Base-by-base conservation (phyloP, 1,140 invertebrate species). In the Drosophila albomicans region DNA sequence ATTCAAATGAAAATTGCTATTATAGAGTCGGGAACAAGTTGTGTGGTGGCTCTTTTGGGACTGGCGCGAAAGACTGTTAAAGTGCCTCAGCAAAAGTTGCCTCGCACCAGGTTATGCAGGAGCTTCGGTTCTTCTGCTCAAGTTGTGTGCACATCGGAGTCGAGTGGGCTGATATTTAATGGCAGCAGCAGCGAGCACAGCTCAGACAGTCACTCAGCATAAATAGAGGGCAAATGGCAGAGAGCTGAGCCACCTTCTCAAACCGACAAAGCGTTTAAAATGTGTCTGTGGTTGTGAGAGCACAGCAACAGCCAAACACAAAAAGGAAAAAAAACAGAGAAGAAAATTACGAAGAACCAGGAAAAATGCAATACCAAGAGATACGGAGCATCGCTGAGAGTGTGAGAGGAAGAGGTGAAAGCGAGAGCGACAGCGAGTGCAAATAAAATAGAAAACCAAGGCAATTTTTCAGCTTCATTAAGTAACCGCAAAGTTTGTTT, bases 381-480 rank as follows among this genome's bases (percentile, higher is more conserved):
- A 45, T 69, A 56, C 54, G 43, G 15, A 25, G 3, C 15, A 16
- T 15, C 4, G 13, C 4, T 7, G 13, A 16, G n/a, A 49, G 56
- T 28, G 35, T 35, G 49, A 15, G 51, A 3, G 30, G 30, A n/a
- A 11, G 43, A 43, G 49, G 49, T 16, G 32, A 13, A 15, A 52
- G 25, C 5, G 49, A 13, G 48, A 8, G 10, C 2, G 58, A 52
- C 35, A 41, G 68, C 15, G 51, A 67, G 74, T 81, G 70, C 78
- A 82, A 81, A 82, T 81, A 81, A 81, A 82, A 82, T 81, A 81
- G 66, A 78, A 82, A 81, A 71, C 79, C 75, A 63, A 82, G 58
- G 79, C 75, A 81, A 81, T 82, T 82, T 82, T 82, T 82, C 81
- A 82, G 81, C 81, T 82, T 82, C 79, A 82, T 82, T 82, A 82